Conservation (phyloP, 2,888 invertebrate genomes). For the Dicyrtoma fusca region DNA sequence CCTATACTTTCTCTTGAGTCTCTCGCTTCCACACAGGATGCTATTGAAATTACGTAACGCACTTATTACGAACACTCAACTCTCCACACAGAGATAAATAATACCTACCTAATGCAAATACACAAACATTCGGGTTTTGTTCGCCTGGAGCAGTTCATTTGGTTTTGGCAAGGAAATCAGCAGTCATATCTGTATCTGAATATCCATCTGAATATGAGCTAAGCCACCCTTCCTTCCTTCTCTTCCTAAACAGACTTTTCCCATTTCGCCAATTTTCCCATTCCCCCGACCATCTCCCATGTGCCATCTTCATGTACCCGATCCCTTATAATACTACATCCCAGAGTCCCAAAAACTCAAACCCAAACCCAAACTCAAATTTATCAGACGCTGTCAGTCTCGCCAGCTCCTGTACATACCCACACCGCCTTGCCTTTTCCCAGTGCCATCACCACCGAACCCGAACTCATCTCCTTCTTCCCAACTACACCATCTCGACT, state of each 20-base stretch:
- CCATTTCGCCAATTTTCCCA: neutral
- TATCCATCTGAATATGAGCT: conserved; percentile 2
- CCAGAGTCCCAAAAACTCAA: no score
- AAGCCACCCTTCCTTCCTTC: neutral
- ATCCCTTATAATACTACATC: no score
- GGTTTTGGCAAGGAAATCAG: conserved; percentile 30
- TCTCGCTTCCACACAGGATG: no score
- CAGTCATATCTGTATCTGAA: conserved; percentile 10
- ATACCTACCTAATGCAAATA: conserved; percentile 1
- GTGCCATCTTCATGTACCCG: neutral
- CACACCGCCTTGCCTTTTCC: neutral
- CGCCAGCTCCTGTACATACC: neutral
- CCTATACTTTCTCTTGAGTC: no score
- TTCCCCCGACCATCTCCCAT: neutral
- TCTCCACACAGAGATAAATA: no score
- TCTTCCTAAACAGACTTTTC: neutral
- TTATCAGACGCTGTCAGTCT: neutral
- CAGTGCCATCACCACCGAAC: neutral
- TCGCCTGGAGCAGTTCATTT: conserved; percentile 24
- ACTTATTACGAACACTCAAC: no score
- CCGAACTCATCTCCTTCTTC: neutral
- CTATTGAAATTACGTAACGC: no score
- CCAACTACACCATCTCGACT: neutral
- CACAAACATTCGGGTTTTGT: neutral
- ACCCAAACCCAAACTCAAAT: no score